A percentile compares a stretch with the other conserved stretches of the same genome.
phyloP scores from a whole-genome alignment of 2,113 vertebrate species.

The Toxotes chatareus region DNA sequence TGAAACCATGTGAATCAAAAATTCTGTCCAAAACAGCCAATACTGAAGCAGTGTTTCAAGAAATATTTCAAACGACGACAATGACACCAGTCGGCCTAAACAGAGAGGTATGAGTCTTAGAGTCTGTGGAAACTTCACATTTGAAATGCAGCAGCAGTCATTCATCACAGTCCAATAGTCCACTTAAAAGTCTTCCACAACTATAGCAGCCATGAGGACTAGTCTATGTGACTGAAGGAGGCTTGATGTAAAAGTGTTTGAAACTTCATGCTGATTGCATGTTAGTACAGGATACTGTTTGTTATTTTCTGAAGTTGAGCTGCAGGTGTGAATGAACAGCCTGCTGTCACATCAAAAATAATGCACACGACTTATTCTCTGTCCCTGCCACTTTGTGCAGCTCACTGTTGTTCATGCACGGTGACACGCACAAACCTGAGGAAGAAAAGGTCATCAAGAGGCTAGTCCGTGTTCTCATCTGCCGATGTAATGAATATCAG shows the following conservation, averaged over 20 bases:
- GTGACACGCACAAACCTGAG: not conserved
- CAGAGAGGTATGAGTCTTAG: not conserved
- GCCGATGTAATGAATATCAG: not conserved
- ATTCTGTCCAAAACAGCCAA: not conserved
- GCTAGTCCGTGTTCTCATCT: not conserved
- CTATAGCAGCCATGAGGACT: not conserved
- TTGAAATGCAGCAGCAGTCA: conserved; percentile 15
- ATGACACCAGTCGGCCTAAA: not conserved
- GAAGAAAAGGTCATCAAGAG: not conserved
- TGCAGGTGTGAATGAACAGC: not conserved
- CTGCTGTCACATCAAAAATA: not conserved
- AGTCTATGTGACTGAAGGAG: not conserved
- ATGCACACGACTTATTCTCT: not conserved
- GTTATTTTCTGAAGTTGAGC: not conserved
- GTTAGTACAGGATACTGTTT: not conserved
- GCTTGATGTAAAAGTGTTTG: not conserved
- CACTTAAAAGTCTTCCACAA: not conserved
- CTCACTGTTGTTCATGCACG: not conserved
- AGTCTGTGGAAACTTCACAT: conserved; percentile 31
- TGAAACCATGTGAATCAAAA: not conserved
- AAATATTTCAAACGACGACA: not conserved
- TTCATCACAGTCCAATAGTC: not conserved
- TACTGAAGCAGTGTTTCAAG: not conserved
- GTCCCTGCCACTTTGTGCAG: not conserved
- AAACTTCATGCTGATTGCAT: not conserved